Conservation (phyloP, 1,140 invertebrate species). For the Drosophila equinoxialis region DNA sequence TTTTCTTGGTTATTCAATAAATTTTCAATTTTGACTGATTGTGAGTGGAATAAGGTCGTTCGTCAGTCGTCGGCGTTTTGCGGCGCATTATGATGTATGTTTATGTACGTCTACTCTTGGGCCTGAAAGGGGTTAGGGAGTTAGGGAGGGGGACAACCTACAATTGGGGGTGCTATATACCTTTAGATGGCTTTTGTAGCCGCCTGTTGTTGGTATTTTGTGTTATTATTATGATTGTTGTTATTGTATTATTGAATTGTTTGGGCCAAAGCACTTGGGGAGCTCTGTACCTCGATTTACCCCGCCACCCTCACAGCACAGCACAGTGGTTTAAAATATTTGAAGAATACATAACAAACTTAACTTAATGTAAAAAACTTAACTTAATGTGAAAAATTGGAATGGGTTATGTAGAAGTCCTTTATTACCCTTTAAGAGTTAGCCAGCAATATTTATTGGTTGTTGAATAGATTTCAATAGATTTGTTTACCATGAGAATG, state of each 20-base stretch:
- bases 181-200: conserved; percentile 38
- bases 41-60: conserved; percentile 82
- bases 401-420: no score
- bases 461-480: no score
- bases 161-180: conserved; percentile 42
- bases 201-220: conserved; percentile 57
- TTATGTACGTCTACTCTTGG: conserved; percentile 48
- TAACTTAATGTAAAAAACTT: no score
- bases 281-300: conserved; percentile 12
- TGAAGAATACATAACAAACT: not conserved
- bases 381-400: no score
- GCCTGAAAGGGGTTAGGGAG: conserved; percentile 2
- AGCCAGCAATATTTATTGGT: no score
- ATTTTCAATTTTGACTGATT: conserved; percentile 83
- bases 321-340: conserved; percentile 40
- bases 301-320: not conserved
- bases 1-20: conserved; percentile 78
- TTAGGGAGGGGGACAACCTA: conserved; percentile 6
- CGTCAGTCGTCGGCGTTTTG: conserved; percentile 64
- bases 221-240: conserved; percentile 82
- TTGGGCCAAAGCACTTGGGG: conserved; percentile 79
- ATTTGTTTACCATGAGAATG: no score
- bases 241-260: conserved; percentile 82
- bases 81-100: conserved; percentile 79
- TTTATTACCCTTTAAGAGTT: no score